Evolutionary conservation across 2,797 vertebrate species (phyloP), one percentile per base, ranked within the genome.

Genomic region (Syndactyla subalaris): DNA sequence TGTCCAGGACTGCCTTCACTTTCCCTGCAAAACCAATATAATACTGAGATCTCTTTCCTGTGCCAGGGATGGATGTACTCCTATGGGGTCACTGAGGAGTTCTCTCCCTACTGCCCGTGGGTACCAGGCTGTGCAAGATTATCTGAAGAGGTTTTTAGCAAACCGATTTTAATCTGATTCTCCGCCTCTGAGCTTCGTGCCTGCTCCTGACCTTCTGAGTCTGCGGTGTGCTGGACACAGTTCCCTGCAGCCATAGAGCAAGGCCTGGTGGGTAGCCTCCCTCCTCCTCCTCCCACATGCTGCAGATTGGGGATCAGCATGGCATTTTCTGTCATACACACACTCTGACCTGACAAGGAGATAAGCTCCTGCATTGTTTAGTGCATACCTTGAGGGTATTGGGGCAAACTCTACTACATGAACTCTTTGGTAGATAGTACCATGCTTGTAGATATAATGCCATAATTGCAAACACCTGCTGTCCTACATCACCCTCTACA

Each of bases 331-430:
- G 41, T 36, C 24, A 14, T 29, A 30, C 5, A 1, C 9, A 17
- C 12, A 29, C 14, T 36, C 39, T 39, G 46, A 29, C 8, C 12
- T 59, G 43, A 83, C 48, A 61, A 59, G 36, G n/a, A 46, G 19
- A 9, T 32, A 51, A 65, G 6, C 5, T 66, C 20, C 41, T 20
- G 11, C n/a, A 54, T 7, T 2, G 5, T 59, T 38, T 11, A 49
- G 23, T 67, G 10, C 9, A 12, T 10, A 73, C 9, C 38, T 10
- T 72, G 2, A 62, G 29, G 1, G 0, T 66, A n/a, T 14, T 1
- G 1, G 24, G 20, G 30, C 54, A 77, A 80, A n/a, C 21, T 62
- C 26, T 57, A 17, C 43, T 30, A 32, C 39, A 19, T 9, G 26
- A 77, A 88, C 32, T 68, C 14, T 29, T 75, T 32, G 8, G 26